Percentiles rank a stretch among this genome's conserved stretches.
Evolutionary conservation across 2,113 vertebrate species (phyloP).

Genomic region (Monopterus albus): DNA sequence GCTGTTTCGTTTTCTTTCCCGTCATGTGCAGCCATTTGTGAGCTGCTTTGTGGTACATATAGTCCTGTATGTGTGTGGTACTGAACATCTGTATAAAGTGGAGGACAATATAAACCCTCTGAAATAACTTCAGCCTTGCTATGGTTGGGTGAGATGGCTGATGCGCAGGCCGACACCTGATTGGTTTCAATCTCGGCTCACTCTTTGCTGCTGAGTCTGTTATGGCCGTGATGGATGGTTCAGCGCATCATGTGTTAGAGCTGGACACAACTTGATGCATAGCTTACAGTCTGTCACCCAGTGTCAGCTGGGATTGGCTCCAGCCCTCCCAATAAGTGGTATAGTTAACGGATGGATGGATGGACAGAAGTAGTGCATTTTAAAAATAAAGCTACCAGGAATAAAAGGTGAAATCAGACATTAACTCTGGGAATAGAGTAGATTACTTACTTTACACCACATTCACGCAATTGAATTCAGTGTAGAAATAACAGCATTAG

Average conservation of each 20-base stretch:
- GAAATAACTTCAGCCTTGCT: neutral
- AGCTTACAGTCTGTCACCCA: neutral
- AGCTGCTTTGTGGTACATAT: neutral
- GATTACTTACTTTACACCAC: too few relatives aligned
- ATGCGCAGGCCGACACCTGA: constrained; percentile 7
- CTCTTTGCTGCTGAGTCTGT: constrained; percentile 30
- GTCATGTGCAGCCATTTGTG: neutral
- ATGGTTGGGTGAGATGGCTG: neutral
- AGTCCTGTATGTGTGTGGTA: too few relatives aligned
- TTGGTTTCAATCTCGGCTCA: constrained; percentile 38
- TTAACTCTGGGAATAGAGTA: too few relatives aligned
- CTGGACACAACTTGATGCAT: constrained; percentile 8
- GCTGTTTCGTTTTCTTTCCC: neutral
- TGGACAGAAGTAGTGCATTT: too few relatives aligned
- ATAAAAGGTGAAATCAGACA: too few relatives aligned
- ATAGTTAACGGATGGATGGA: too few relatives aligned
- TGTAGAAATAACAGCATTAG: too few relatives aligned
- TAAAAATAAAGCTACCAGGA: too few relatives aligned
- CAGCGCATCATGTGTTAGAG: constrained; percentile 49
- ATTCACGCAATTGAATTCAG: too few relatives aligned
- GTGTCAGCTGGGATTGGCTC: too few relatives aligned
- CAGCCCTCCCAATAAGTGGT: too few relatives aligned
- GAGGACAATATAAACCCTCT: constrained; percentile 4
- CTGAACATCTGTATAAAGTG: neutral
- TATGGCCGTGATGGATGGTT: constrained; percentile 56